A percentile compares a stretch with the other conserved stretches of the same genome.
These are phyloP conservation scores for Myotis planiceps DNA, from an alignment of 2,797 vertebrate species.

Conservation along the genomic window DNA sequence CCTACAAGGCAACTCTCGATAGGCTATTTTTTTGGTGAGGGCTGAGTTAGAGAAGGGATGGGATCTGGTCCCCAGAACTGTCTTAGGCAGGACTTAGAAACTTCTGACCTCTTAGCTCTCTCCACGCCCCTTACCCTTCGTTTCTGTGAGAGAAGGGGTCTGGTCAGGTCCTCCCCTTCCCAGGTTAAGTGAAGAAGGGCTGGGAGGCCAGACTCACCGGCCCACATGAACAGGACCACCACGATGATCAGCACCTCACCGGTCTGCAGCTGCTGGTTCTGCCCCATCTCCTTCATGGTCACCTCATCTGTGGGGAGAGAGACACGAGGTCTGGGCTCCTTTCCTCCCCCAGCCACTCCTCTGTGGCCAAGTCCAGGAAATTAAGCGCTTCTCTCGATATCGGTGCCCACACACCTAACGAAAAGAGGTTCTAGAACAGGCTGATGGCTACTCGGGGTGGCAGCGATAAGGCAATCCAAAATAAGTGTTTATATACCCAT, in stretches of 20 bases:
- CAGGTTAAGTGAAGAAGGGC: not conserved
- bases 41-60: not conserved
- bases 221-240: slow-evolving; percentile 98
- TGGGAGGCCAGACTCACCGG: slow-evolving; percentile 88
- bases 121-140: not conserved
- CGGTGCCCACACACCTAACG: not conserved
- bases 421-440: not conserved
- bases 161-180: not conserved
- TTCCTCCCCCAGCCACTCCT: not conserved
- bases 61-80: not conserved
- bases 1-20: not conserved
- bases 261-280: slow-evolving; percentile 92
- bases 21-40: too few relatives aligned
- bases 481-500: not conserved
- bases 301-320: slow-evolving; percentile 91
- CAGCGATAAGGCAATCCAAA: not conserved
- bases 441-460: not conserved
- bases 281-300: slow-evolving; percentile 93
- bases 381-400: not conserved
- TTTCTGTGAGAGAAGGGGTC: not conserved
- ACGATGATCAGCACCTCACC: slow-evolving; percentile 97
- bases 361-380: not conserved
- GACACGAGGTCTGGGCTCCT: not conserved
- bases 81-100: not conserved
- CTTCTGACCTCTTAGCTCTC: not conserved